These are phyloP conservation scores for Stenotaenia linearis DNA, from an alignment of 2,888 invertebrate species.

Conservation along the genomic window DNA sequence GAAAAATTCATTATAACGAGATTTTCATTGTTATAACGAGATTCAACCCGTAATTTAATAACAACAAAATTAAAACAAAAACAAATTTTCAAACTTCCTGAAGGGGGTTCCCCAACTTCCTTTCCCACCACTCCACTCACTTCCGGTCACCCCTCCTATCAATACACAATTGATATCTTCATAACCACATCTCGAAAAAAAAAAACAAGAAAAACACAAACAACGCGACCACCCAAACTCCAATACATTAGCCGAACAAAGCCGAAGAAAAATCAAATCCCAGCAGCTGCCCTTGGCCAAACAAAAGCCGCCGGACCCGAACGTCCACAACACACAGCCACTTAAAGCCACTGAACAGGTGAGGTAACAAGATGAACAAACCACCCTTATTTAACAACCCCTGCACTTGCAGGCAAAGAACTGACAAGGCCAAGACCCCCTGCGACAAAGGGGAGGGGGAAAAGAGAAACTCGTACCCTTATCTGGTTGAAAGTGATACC, in stretches of 20 bases:
- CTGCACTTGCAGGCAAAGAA: background rate
- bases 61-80: no score
- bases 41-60: no score
- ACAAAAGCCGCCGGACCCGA: background rate
- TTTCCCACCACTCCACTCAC: background rate
- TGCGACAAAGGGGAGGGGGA: background rate
- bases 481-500: no score
- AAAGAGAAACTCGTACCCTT: no score
- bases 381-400: background rate
- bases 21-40: no score
- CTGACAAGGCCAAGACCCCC: background rate
- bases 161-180: background rate
- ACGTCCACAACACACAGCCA: background rate
- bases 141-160: background rate
- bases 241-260: background rate
- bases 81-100: no score
- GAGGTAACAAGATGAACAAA: background rate
- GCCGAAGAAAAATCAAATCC: background rate
- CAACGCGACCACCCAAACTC: background rate
- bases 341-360: background rate
- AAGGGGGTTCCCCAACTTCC: background rate
- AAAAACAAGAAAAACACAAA: no score
- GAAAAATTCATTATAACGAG: no score
- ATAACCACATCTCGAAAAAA: no score
- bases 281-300: background rate